Evolutionary conservation across 1,140 invertebrate genomes (phyloP).

Genomic region (Chymomyza costata): DNA sequence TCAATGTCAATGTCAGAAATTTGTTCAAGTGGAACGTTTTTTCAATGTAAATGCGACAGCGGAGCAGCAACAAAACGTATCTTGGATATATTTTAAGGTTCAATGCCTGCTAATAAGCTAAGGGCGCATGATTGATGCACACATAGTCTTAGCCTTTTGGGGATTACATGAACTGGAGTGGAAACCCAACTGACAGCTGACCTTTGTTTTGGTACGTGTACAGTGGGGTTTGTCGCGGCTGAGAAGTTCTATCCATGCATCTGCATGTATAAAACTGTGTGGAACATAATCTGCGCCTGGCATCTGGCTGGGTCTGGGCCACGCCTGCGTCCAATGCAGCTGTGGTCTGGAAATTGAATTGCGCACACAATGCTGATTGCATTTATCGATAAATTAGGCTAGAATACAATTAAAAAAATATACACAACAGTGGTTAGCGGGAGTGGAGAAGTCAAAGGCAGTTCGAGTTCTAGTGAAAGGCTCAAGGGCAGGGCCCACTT

Average conservation of each 20-base stretch:
- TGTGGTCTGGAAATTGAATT: constrained; percentile 27
- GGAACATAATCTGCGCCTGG: constrained; percentile 23
- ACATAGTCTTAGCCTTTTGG: constrained; percentile 19
- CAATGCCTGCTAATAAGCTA: constrained; percentile 41
- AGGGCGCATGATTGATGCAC: constrained; percentile 56
- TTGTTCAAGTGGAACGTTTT: constrained; percentile 61
- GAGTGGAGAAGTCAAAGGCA: constrained; percentile 10
- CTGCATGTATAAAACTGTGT: constrained; percentile 48
- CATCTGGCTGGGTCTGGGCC: constrained; percentile 48
- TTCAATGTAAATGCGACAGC: constrained; percentile 26
- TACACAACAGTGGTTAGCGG: background rate
- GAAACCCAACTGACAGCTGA: constrained; percentile 30
- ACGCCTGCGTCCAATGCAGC: constrained; percentile 44
- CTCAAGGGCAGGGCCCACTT: constrained; percentile 37
- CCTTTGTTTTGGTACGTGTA: constrained; percentile 40
- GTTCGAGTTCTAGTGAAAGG: constrained; percentile 33
- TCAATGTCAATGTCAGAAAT: constrained; percentile 73
- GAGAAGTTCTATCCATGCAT: constrained; percentile 25
- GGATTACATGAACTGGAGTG: constrained; percentile 42
- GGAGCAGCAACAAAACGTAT: constrained; percentile 20
- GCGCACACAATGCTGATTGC: constrained; percentile 66
- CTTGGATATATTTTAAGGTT: constrained; percentile 37
- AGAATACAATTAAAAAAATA: constrained; percentile 71
- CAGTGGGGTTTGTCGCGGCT: constrained; percentile 5
- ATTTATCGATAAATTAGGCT: constrained; percentile 69